Base-by-base conservation (phyloP, 2,888 invertebrate genomes). In the Ceratothoa steindachneri region DNA sequence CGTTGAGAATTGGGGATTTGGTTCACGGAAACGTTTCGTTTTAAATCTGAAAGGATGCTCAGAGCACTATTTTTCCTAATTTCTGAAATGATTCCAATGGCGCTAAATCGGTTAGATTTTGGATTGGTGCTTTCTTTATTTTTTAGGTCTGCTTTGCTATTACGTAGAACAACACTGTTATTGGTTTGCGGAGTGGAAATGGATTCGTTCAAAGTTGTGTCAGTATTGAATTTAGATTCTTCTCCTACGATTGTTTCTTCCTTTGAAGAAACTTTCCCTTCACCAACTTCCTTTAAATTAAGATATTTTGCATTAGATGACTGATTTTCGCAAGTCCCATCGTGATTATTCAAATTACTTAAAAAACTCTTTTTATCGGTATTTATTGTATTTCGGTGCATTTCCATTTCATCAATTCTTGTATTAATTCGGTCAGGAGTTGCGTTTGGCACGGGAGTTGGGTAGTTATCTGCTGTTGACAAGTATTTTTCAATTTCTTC, bases 401-500 rank as follows among this genome's bases (percentile, higher is more conserved):
- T 15, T 41, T 41, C 41, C 15, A 9, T 15, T 9, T 41, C 7
- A 9, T 41, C 7, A 41, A 5, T 9, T 5, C 15, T 41, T 41
- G 41, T 9, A 15, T 41, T 41, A 41, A 41, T 15, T 41, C 15
- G 5, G 41, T 5, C 7, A 5, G 15, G 7, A 41, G 15, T 15
- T 9, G 5, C 41, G 7, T 15, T 15, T 5, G 41, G 41, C 15
- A 15, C 5, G 15, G 41, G 41, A 15, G 5, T 41, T 9, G 7
- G 7, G 41, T 9, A 9, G 41, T 22, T 24, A 60, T 60, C 60
- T 60, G 60, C 24, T 12, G n/a, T 24, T 1, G 60, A 4, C 60
- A 60, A 60, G 24, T 60, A 60, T 60, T 60, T 60, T 60, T 60
- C 60, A 24, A 60, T 60, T 60, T 60, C 60, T 60, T 60, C 24